phyloP scores from a whole-genome alignment of 2,797 vertebrate genomes.

The Borostomias antarcticus region DNA sequence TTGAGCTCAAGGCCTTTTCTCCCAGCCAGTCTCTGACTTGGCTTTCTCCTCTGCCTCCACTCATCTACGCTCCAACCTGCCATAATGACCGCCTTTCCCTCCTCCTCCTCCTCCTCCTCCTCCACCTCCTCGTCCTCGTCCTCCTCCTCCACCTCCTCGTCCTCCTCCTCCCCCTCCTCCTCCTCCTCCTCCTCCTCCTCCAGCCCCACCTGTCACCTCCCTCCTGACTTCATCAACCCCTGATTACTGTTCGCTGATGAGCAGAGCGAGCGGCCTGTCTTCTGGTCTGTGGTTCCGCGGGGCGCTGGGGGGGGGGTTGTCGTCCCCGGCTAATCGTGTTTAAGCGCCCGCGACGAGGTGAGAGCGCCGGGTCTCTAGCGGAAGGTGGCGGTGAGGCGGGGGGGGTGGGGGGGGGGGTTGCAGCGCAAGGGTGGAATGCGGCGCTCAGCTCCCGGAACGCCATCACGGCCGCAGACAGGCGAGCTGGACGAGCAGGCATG shows the following conservation, averaged over 20 bases:
- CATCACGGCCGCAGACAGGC: conserved; percentile 2
- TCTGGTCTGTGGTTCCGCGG: conserved; percentile 12
- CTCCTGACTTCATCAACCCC: conserved; percentile 40
- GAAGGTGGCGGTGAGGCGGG: conserved; percentile 5
- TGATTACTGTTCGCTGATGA: conserved; percentile 42
- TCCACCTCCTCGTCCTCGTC: conserved; percentile 13
- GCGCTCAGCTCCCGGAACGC: not conserved
- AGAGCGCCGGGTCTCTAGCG: conserved; percentile 12
- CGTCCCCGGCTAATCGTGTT: conserved; percentile 37
- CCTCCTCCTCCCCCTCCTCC: not conserved
- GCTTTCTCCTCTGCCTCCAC: conserved; percentile 3
- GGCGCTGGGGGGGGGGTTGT: conserved; percentile 10
- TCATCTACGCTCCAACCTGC: conserved; percentile 45
- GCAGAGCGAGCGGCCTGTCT: conserved; percentile 34
- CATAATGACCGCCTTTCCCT: conserved; percentile 26
- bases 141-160: not conserved
- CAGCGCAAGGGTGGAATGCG: conserved; percentile 6
- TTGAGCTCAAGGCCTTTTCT: conserved; percentile 42
- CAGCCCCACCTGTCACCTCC: conserved; percentile 18
- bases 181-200: not conserved
- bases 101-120: not conserved
- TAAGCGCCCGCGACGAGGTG: conserved; percentile 41
- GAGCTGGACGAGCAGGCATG: conserved; percentile 12
- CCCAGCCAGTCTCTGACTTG: not conserved
- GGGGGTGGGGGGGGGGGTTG: conserved; percentile 4